Base-by-base conservation (phyloP, 2,888 invertebrate genomes). In the Unio delphinus region DNA sequence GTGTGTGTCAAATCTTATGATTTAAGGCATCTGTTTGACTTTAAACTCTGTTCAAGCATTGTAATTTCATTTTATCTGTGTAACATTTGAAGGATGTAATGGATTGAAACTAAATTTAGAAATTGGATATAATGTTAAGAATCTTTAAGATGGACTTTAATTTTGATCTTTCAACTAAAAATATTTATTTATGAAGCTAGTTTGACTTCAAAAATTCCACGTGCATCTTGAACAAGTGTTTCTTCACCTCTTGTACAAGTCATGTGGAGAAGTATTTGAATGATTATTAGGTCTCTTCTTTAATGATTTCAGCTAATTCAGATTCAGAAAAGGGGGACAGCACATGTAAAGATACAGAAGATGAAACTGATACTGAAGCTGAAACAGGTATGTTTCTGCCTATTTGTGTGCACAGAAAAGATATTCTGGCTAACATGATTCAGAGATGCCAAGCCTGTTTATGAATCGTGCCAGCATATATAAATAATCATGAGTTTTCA, bases 291-390 rank as follows among this genome's bases (percentile, higher is more conserved):
- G 45, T 64, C 8, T 54, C 28, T 63, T 64, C n/a, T 57, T 65
- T 57, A 58, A 15, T 61, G 75, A 30, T 70, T 65, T 65, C 72
- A 75, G 82, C 75, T 62, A 78, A 78, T 4, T 85, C 86, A 11
- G 86, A 86, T 63, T 74, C 73, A 63, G 87, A 86, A 61, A 84
- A 84, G 72, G 82, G 75, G 34, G 87, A 86, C 64, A 83, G 78
- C 66, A 73, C 79, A 5, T 76, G 80, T 64, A 88, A 88, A 74
- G 88, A 88, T 65, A 88, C 88, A 20, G 87, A 87, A 26, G 88
- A 88, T 66, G 85, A 86, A 54, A 78, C 76, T 55, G 82, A 83
- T 30, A 81, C 78, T 7, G 85, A 83, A 60, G 76, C 69, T 59
- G 83, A 83, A 61, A 67, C 72, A 67, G 83, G 81, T 79, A 69